Evolutionary conservation across 2,888 invertebrate species (phyloP).

Genomic region (Pachycephus smyrnensis): DNA sequence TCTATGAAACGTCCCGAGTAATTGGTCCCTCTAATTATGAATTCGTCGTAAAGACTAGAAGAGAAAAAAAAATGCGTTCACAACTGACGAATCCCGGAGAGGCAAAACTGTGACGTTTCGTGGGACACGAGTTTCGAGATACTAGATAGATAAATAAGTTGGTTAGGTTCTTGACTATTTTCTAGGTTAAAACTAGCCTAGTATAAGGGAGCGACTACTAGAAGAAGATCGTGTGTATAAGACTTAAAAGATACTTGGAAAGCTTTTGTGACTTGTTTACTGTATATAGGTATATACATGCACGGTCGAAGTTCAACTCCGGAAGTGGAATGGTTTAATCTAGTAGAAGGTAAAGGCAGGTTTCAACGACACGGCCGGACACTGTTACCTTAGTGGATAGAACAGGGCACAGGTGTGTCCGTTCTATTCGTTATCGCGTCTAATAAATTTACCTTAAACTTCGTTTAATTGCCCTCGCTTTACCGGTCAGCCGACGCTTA

Average conservation of each 20-base stretch:
- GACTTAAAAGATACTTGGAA: not conserved
- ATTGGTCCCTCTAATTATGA: not conserved
- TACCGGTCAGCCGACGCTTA: slow-evolving; percentile 9
- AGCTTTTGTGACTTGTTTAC: not conserved
- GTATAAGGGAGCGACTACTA: not conserved
- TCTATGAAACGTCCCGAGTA: not conserved
- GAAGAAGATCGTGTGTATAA: not conserved
- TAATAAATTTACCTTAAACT: slow-evolving; percentile 53
- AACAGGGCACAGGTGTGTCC: slow-evolving; percentile 49
- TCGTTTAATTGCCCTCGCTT: slow-evolving; percentile 24
- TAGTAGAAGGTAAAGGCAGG: not conserved
- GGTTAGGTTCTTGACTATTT: not conserved
- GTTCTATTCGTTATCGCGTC: slow-evolving; percentile 57
- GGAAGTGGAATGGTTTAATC: slow-evolving; percentile 26
- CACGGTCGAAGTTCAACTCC: slow-evolving; percentile 8
- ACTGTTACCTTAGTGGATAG: not conserved
- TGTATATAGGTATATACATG: not conserved
- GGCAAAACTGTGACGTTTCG: not conserved
- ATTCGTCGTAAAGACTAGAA: not conserved
- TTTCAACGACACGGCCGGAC: slow-evolving; percentile 2
- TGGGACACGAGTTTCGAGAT: not conserved
- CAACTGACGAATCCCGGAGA: not conserved
- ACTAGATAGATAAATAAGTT: not conserved
- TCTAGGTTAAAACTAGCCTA: not conserved
- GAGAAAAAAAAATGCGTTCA: not conserved